Percentiles rank a stretch among this genome's conserved stretches.
Conservation (phyloP, 2,113 vertebrate genomes). For the Brienomyrus longianalis region DNA sequence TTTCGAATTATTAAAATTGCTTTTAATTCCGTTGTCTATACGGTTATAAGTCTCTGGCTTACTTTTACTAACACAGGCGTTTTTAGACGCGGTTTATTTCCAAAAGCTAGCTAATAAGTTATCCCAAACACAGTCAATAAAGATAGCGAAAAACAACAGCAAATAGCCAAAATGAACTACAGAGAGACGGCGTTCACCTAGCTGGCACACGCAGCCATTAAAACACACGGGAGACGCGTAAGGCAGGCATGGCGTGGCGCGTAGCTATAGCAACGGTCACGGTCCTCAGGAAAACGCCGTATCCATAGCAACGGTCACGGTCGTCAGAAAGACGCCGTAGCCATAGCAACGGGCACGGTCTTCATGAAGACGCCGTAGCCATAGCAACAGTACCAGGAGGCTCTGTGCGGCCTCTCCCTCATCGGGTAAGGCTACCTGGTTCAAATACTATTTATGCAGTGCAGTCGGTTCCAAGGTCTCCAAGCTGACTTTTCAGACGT, state of each 20-base stretch:
- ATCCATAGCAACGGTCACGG: neutral
- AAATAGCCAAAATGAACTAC: neutral
- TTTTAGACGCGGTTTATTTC: neutral
- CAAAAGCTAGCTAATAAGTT: neutral
- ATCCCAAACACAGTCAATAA: neutral
- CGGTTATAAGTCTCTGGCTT: neutral
- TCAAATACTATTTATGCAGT: neutral
- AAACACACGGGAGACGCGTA: neutral
- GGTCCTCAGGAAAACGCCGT: neutral
- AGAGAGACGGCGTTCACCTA: neutral
- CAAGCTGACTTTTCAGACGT: neutral
- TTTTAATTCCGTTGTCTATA: neutral
- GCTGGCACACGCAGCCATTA: neutral
- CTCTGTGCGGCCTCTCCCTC: neutral
- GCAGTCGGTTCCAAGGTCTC: neutral
- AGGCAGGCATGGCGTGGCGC: neutral
- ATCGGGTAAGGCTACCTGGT: neutral
- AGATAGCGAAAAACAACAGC: neutral
- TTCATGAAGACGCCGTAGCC: constrained; percentile 1
- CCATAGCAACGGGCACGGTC: neutral
- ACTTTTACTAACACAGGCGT: neutral
- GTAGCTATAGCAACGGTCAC: constrained; percentile 13
- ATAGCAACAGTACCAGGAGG: neutral
- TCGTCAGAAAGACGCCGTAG: neutral
- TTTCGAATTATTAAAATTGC: neutral